Base-by-base conservation (phyloP, 2,113 vertebrate genomes). In the Ptychochromis oligacanthus region DNA sequence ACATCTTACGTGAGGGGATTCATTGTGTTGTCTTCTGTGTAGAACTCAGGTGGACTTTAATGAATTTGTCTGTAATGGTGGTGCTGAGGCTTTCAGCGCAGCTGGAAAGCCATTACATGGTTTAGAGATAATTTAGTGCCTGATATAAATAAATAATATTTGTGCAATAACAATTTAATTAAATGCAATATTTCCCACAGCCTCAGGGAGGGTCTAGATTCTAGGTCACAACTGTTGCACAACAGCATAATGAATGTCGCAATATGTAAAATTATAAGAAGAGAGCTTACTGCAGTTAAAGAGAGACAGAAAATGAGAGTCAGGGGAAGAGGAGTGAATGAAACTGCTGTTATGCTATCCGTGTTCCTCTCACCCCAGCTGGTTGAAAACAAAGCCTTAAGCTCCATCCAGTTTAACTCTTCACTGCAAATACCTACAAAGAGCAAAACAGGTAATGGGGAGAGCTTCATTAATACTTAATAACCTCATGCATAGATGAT, bases 111-210 rank as follows among this genome's bases (percentile, higher is more conserved):
- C 52, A 75, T 90, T 76, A 86, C 57, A 75, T 80, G 76, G 46
- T 91, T 93, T 89, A 77, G 43, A 88, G 64, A 79, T 81, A 79
- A 89, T 91, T 93, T 83, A 89, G 36, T 83, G 79, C 82, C 18
- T 64, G 17, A 76, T 86, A 89, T 82, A 80, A 84, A 92, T 87
- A 85, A 88, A 87, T 88, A 87, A 88, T 86, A 87, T 76, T 62
- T 77, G 79, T 64, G 36, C 74, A 72, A 81, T 82, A 88, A 59
- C 49, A 54, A 46, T 82, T 88, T 82, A 85, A 88, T 90, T 86
- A 83, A 89, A 75, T 57, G 88, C 76, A 79, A 62, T 87, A 64
- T 83, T 79, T 91, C 24, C 83, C 65, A 31, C 58, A 74, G 80
- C 75, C 70, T 43, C 34, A 15, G 58, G 82, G 65, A 10, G 57